Evolutionary conservation across 2,113 vertebrate genomes (phyloP).

Genomic region (Peromyscus californicus): DNA sequence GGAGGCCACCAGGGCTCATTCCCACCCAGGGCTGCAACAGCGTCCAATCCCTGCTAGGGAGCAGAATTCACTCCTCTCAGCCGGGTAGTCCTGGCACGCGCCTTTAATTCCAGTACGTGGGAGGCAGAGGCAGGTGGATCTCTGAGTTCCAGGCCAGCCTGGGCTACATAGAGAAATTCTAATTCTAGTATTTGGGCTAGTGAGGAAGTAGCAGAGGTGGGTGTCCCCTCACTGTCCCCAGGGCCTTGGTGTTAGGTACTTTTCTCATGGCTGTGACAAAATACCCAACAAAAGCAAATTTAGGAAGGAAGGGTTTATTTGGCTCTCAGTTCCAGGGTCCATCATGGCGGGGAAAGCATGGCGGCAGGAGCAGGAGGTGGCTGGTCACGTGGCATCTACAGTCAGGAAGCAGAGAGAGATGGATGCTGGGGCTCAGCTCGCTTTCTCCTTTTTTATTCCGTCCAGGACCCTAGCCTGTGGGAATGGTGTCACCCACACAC

Average conservation of each 20-base stretch:
- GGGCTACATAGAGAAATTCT: not conserved
- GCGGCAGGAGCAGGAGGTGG: rapidly evolving
- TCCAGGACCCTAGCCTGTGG: not conserved
- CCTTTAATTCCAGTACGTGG: not conserved
- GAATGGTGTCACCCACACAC: not conserved
- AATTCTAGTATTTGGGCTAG: not conserved
- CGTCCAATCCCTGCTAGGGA: not conserved
- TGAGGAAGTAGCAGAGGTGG: not conserved
- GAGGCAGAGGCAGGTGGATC: not conserved
- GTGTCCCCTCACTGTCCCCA: not conserved
- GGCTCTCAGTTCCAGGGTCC: not conserved
- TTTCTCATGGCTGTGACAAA: not conserved
- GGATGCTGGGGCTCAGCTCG: not conserved
- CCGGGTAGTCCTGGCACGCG: rapidly evolving
- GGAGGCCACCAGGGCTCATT: not conserved
- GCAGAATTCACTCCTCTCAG: not conserved
- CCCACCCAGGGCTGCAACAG: not conserved
- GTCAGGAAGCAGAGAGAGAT: not conserved
- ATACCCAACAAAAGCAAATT: not conserved
- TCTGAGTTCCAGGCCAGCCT: not conserved
- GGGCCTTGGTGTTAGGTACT: not conserved
- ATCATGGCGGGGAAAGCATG: not conserved
- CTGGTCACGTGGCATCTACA: not conserved
- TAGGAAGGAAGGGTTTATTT: not conserved
- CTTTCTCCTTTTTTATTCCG: too few relatives aligned